Evolutionary conservation across 2,888 invertebrate species (phyloP), one percentile per base, ranked within the genome.

Genomic region (Rhaphigaster nebulosa): DNA sequence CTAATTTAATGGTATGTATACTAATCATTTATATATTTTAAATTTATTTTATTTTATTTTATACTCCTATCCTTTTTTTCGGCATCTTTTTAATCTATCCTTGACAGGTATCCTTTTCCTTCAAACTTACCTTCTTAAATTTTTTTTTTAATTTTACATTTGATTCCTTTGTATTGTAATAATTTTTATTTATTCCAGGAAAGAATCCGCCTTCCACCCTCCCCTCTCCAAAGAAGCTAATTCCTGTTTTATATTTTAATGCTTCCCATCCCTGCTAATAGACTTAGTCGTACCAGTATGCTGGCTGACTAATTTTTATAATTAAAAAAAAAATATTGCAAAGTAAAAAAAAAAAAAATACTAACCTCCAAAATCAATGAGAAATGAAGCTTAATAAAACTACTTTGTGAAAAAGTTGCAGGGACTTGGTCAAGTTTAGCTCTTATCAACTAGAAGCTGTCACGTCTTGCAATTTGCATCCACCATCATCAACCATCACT

Each of bases 371-470:
- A 60, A 54, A 60, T 60, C 29, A 29, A 87, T 76, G 29, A 90
- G 52, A 70, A 88, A 45, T 89, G 89, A 89, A 89, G 89, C 89
- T 89, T 89, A 90, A 91, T 87, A 91, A 91, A 92, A 90, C n/a
- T 90, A 87, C 87, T 90, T 91, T 91, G 91, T 92, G 90, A 90
- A 91, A 91, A 91, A 91, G 89, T 92, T 92, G 90, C 91, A 91
- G 91, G 92, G 91, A 89, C 76, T 89, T 91, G 91, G 90, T 91
- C 91, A 90, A 91, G 91, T 91, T 89, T 90, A 87, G 89, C 91
- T 91, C 91, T 90, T 90, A 90, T 90, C 91, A 90, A 90, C 91
- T 92, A 88, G 91, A 91, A 92, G 92, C 91, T 87, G 92, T 92
- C 90, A 91, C 92, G 90, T 90, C 91, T 88, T 90, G 91, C 91